phyloP scores from a whole-genome alignment of 2,888 invertebrate genomes.

The Bimastos eiseni region DNA sequence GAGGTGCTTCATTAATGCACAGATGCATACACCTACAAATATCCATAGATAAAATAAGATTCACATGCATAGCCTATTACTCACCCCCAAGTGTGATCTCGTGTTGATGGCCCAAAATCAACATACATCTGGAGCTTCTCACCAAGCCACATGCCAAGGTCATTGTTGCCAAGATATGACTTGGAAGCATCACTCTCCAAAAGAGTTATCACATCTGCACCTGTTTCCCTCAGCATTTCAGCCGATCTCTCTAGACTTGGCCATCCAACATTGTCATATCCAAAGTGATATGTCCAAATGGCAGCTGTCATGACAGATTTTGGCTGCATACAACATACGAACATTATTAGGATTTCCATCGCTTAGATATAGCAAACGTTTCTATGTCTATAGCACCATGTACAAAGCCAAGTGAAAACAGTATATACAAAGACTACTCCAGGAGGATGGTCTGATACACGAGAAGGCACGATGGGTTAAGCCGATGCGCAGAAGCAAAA shows the following conservation, averaged over 20 bases:
- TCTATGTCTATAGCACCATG: not conserved
- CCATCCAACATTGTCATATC: conserved; percentile 63
- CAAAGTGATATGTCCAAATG: conserved; percentile 63
- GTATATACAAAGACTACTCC: no score
- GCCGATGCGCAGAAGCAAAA: no score
- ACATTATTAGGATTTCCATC: not conserved
- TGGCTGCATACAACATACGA: conserved; percentile 39
- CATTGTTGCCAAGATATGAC: conserved; percentile 62
- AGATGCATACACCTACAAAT: not conserved
- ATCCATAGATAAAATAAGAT: not conserved
- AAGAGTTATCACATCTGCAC: conserved; percentile 61
- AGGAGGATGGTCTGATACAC: no score
- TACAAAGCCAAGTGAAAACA: no score
- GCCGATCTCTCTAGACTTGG: conserved; percentile 61
- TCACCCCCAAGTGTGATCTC: conserved; percentile 63
- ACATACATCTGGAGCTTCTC: conserved; percentile 61
- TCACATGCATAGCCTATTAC: conserved; percentile 15
- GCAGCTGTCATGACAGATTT: conserved; percentile 54
- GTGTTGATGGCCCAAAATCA: conserved; percentile 62
- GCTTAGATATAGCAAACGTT: not conserved
- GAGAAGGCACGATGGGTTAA: no score
- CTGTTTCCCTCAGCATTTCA: conserved; percentile 55
- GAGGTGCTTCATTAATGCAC: conserved; percentile 17
- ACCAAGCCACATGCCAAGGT: conserved; percentile 61
- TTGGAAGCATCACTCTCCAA: conserved; percentile 63